Evolutionary conservation across 2,113 vertebrate genomes (phyloP), one percentile per base, ranked within the genome.

Genomic region (Dipodomys spectabilis): DNA sequence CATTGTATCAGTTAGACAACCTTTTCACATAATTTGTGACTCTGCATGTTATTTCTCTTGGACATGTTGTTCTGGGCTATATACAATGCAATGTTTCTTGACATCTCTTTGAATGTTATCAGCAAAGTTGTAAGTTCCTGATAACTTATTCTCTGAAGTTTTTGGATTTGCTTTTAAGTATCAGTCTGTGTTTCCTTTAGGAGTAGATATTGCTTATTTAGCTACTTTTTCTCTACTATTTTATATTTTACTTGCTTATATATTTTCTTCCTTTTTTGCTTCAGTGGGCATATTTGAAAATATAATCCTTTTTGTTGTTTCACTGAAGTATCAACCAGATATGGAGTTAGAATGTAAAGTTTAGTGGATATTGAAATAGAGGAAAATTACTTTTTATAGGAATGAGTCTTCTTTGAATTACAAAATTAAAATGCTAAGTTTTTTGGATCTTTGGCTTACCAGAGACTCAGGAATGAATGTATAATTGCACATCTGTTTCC

Each of bases 101-200:
- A 39, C 12, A 30, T 53, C 65, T 35, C 85, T 89, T 78, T 79
- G 77, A 90, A 82, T 88, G 12, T 75, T 68, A 73, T 28, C 20
- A 23, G 28, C 10, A 77, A 49, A 79, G 25, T 3, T 53, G 64
- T 44, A 53, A 32, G 78, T 79, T 95, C 25, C 79, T 67, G n/a
- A 3, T 68, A 22, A 39, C 2, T 68, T 82, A 91, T 82, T 44
- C 32, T 85, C 82, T 88, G 71, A 22, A 53, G 28, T n/a, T 92
- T 79, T 92, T 12, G 9, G 60, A 72, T 93, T 57, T 82, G 28
- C 35, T 91, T 92, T 77, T 72, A 86, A 91, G 30, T 71, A 75
- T 77, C 12, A 30, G 10, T 25, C 84, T 44, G 8, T 65, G 27
- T 87, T 90, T 92, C 49, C 27, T 8, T 7, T 75, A 30, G 32